Conservation (phyloP, 2,113 vertebrate species). For the Steatornis caripensis region DNA sequence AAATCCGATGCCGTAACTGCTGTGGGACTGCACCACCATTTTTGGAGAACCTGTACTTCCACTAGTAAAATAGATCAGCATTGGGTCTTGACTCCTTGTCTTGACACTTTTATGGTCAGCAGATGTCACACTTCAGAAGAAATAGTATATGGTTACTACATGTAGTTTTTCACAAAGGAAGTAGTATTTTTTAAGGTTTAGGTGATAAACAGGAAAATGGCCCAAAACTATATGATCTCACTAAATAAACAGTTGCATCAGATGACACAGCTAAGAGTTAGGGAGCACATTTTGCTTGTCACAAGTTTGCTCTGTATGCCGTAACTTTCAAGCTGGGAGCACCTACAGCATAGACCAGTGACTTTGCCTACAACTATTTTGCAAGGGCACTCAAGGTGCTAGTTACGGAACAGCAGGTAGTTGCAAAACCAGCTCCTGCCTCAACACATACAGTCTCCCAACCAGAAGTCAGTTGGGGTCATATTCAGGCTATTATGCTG, state of each 20-base stretch:
- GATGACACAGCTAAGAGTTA: not conserved
- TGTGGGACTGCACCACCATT: constrained; percentile 80
- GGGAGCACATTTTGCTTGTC: not conserved
- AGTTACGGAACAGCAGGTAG: not conserved
- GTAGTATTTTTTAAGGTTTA: not conserved
- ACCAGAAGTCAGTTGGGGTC: not conserved
- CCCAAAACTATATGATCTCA: not conserved
- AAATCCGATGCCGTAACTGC: constrained; percentile 79
- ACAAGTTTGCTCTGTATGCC: not conserved
- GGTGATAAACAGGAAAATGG: not conserved
- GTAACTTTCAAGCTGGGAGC: not conserved
- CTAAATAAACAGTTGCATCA: not conserved
- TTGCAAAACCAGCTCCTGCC: not conserved
- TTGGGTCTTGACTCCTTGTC: constrained; percentile 72
- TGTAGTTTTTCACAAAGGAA: not conserved
- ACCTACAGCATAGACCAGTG: not conserved
- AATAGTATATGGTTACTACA: not conserved
- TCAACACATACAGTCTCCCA: not conserved
- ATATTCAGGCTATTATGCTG: not conserved
- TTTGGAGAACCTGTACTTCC: constrained; percentile 82
- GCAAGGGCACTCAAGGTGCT: not conserved
- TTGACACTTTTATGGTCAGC: constrained; percentile 69
- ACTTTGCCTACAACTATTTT: not conserved
- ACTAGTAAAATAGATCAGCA: constrained; percentile 82
- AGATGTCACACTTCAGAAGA: constrained; percentile 68